These are phyloP conservation scores for Ptilorrhoa leucosticta DNA, from an alignment of 2,113 vertebrate genomes.

Conservation along the genomic window DNA sequence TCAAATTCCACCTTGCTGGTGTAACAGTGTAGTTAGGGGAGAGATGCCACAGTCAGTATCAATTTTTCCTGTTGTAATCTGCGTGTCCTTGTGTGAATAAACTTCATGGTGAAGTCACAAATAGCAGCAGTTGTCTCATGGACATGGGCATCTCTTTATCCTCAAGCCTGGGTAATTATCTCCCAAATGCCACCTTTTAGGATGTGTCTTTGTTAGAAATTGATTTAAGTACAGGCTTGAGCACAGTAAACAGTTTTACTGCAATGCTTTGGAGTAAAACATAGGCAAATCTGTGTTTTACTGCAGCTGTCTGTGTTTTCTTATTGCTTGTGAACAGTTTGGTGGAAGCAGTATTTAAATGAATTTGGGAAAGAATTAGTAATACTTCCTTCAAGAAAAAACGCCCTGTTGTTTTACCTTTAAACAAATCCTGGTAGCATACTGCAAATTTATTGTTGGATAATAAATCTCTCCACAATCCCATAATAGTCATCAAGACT, in stretches of 20 bases:
- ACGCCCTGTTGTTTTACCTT: background rate
- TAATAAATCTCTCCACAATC: background rate
- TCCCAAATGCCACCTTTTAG: background rate
- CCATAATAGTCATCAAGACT: background rate
- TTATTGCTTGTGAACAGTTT: background rate
- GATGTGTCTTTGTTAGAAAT: background rate
- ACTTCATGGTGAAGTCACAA: background rate
- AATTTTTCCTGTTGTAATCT: background rate
- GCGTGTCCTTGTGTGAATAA: rapidly evolving
- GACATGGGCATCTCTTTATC: background rate
- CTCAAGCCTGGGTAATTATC: background rate
- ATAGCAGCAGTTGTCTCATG: background rate
- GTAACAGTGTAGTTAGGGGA: background rate
- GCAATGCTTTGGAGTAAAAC: background rate
- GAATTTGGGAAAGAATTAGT: background rate
- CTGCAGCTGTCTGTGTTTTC: background rate
- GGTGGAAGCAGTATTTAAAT: background rate
- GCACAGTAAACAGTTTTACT: background rate
- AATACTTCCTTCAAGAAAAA: background rate
- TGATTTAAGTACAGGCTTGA: background rate
- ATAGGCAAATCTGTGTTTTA: background rate
- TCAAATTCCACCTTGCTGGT: background rate
- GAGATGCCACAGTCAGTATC: background rate
- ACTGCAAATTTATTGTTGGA: background rate
- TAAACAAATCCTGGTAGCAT: background rate